Base-by-base conservation (phyloP, 1,140 invertebrate genomes). In the Zaprionus nigranus region DNA sequence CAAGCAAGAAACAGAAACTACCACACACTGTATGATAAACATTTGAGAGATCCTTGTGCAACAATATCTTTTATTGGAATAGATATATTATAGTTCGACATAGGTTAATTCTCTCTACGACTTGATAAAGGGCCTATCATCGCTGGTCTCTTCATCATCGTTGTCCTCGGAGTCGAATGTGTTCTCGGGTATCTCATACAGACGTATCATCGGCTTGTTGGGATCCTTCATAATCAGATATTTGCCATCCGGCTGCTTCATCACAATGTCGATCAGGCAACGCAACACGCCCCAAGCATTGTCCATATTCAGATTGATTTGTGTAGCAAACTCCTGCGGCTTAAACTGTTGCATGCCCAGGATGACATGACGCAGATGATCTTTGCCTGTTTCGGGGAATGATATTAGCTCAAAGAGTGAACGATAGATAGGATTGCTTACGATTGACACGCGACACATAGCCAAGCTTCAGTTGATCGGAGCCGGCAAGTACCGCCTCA, bases 161-260 rank as follows among this genome's bases (percentile, higher is more conserved):
- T 97, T 97, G 17, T 96, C 97, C 86, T 99, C 98, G 12, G 97
- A 98, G 90, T 99, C 98, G 93, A 99, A 99, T 0, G 98, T 98
- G 91, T 99, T 98, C 93, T 99, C 98, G 24, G 99, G 99, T 88
- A 99, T 99, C 93, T 99, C 98, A 87, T 99, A 99, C 51, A 99
- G 94, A 68, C 98, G 96, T 79, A 99, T 98, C 94, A 99, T 96
- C 2, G 97, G 97, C 95, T 99, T 99, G 93, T 99, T 99, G 1
- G 99, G 99, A 94, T 99, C 99, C 93, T 99, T 99, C 97, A 99
- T 98, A 60, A 99, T 98, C 63, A 99, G 94, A 93, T 99, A 99
- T 93, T 97, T 97, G 75, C 99, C 99, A 92, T 99, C 98, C 78
- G 98, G 97, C 90, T 99, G 97, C 92, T 99, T 99, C 96, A 99